Evolutionary conservation across 2,888 invertebrate genomes (phyloP).

Genomic region (Metallyticus violacea): DNA sequence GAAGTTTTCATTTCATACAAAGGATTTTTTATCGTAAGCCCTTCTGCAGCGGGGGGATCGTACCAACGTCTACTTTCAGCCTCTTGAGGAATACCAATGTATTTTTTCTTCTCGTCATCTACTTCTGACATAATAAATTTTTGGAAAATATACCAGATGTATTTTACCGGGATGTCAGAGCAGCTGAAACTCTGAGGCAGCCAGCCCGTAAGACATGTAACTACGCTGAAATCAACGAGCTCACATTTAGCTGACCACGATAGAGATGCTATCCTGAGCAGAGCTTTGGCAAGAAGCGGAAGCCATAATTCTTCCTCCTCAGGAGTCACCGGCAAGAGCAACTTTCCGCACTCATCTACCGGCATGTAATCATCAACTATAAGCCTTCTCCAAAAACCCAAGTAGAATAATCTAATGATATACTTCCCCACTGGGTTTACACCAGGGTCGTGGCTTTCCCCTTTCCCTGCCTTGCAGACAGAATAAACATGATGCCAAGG

Average conservation of each 20-base stretch:
- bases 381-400: slow-evolving; percentile 52
- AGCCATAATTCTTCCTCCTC: neutral
- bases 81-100: neutral
- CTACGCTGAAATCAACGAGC: slow-evolving; percentile 47
- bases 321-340: slow-evolving; percentile 44
- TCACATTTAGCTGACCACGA: slow-evolving; percentile 44
- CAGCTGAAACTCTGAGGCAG: slow-evolving; percentile 8
- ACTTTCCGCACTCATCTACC: slow-evolving; percentile 41
- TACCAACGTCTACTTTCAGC: too few species aligned
- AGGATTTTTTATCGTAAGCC: neutral
- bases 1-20: neutral
- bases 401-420: slow-evolving; percentile 48
- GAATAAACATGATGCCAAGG: slow-evolving; percentile 31
- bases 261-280: slow-evolving; percentile 48
- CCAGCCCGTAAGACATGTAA: slow-evolving; percentile 50
- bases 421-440: slow-evolving; percentile 46
- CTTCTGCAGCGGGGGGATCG: neutral
- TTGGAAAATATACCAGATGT: slow-evolving; percentile 16
- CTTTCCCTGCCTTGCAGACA: slow-evolving; percentile 25
- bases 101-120: neutral
- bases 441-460: neutral
- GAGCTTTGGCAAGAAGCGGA: slow-evolving; percentile 38
- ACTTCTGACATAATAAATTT: slow-evolving; percentile 10
- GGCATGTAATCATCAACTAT: slow-evolving; percentile 51
- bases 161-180: neutral